Percentiles rank a stretch among this genome's conserved stretches.
Evolutionary conservation across 2,113 vertebrate species (phyloP).

Genomic region (Pelobates fuscus): DNA sequence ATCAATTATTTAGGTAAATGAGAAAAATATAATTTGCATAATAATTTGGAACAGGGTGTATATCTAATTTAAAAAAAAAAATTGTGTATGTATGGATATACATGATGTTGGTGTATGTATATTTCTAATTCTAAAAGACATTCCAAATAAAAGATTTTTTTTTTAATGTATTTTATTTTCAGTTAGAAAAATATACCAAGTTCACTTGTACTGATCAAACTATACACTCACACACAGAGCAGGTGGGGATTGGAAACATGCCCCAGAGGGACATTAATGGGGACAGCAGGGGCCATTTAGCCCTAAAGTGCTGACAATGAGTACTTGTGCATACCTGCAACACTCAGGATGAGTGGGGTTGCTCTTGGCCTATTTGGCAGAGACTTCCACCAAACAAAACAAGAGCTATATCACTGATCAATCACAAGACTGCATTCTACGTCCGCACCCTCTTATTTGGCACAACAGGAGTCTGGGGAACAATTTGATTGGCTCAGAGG

Average conservation of each 20-base stretch:
- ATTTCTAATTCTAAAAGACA: too few species aligned
- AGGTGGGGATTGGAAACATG: slow-evolving; percentile 20
- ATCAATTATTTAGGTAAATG: too few species aligned
- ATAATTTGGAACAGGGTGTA: too few species aligned
- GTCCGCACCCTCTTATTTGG: slow-evolving; percentile 16
- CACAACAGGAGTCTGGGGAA: background rate
- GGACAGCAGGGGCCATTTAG: slow-evolving; percentile 3
- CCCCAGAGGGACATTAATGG: background rate
- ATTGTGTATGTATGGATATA: too few species aligned
- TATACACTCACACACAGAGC: slow-evolving; percentile 56
- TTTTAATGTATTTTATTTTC: slow-evolving; percentile 59
- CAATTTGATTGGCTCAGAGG: background rate
- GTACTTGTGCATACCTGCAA: slow-evolving; percentile 1
- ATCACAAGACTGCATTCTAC: slow-evolving; percentile 2
- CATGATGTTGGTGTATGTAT: too few species aligned
- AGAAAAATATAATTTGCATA: too few species aligned
- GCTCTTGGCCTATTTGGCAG: background rate
- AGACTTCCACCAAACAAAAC: background rate
- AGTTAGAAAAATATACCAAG: slow-evolving; percentile 61
- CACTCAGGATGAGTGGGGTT: slow-evolving; percentile 17
- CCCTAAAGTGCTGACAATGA: slow-evolving; percentile 34
- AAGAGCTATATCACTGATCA: slow-evolving; percentile 2
- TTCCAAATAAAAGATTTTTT: too few species aligned
- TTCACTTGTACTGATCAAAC: slow-evolving; percentile 56
- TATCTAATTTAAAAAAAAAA: too few species aligned